Percentiles rank a stretch among this genome's conserved stretches.
Conservation (phyloP, 2,888 invertebrate genomes). For the Formica aserva region DNA sequence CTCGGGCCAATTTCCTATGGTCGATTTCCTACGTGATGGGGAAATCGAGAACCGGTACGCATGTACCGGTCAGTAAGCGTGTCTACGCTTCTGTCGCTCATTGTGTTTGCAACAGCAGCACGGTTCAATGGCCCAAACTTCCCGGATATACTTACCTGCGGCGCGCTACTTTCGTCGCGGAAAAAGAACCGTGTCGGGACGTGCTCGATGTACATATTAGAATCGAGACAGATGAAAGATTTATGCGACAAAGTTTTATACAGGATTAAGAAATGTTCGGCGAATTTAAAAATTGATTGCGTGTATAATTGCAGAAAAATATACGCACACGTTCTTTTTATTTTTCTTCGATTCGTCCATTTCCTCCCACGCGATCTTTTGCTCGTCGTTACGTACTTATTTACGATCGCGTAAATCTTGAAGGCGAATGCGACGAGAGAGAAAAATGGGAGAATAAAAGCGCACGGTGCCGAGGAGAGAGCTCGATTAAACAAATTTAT, state of each 20-base stretch:
- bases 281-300: not conserved
- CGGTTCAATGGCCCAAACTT: conserved; percentile 85
- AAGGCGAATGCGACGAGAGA: conserved; percentile 37
- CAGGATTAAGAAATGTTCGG: not conserved
- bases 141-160: conserved; percentile 83
- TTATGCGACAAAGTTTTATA: not conserved
- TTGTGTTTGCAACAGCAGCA: conserved; percentile 71
- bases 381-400: conserved; percentile 44
- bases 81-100: conserved; percentile 65
- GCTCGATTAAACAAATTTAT: conserved; percentile 71
- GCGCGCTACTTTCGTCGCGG: conserved; percentile 72
- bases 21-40: conserved; percentile 48
- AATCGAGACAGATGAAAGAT: not conserved
- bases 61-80: conserved; percentile 45
- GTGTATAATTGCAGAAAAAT: not conserved
- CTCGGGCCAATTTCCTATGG: conserved; percentile 64
- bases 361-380: not conserved
- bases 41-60: conserved; percentile 66
- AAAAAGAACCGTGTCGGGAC: conserved; percentile 57
- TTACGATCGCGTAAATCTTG: conserved; percentile 73
- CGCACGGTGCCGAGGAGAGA: conserved; percentile 12
- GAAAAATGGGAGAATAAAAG: conserved; percentile 42
- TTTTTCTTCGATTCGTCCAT: not conserved
- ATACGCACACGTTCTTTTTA: not conserved
- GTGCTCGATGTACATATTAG: not conserved